phyloP scores from a whole-genome alignment of 2,113 vertebrate species.

The Labrus mixtus region DNA sequence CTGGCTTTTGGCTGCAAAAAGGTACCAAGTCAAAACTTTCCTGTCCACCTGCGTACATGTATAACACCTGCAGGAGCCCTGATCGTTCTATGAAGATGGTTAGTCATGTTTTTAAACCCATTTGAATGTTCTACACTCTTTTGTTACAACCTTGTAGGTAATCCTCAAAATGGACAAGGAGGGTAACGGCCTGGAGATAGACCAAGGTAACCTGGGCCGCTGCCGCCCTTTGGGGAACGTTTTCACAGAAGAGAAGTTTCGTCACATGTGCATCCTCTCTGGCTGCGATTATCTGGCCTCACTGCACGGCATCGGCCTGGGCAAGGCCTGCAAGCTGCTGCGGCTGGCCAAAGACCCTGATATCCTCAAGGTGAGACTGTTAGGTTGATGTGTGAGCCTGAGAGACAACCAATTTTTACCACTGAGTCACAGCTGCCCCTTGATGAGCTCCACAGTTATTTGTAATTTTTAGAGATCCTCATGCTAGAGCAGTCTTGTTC shows the following conservation, averaged over 20 bases:
- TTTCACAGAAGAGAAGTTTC: constrained; percentile 97
- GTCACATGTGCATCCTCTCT: constrained; percentile 98
- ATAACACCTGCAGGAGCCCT: neutral
- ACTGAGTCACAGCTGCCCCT: no score
- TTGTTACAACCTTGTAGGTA: constrained; percentile 83
- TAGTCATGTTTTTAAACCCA: no score
- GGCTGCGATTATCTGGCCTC: constrained; percentile 98
- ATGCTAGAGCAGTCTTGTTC: no score
- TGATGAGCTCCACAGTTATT: no score
- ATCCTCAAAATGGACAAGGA: constrained; percentile 97
- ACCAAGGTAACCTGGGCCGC: constrained; percentile 90
- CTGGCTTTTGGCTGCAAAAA: constrained; percentile 97
- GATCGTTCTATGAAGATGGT: no score
- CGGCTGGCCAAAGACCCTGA: constrained; percentile 93
- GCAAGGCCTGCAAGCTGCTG: constrained; percentile 95
- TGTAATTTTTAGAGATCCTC: no score
- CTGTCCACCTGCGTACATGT: neutral
- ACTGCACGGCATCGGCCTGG: constrained; percentile 93
- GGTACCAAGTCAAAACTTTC: constrained; percentile 73
- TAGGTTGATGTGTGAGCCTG: neutral
- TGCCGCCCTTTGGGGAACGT: constrained; percentile 91
- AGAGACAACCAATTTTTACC: neutral
- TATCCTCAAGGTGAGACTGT: constrained; percentile 89
- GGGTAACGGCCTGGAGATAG: constrained; percentile 94
- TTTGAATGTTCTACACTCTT: neutral